Percentiles rank a stretch among this genome's conserved stretches.
Conservation (phyloP, 2,888 invertebrate species). For the Nephrotoma guestfalica region DNA sequence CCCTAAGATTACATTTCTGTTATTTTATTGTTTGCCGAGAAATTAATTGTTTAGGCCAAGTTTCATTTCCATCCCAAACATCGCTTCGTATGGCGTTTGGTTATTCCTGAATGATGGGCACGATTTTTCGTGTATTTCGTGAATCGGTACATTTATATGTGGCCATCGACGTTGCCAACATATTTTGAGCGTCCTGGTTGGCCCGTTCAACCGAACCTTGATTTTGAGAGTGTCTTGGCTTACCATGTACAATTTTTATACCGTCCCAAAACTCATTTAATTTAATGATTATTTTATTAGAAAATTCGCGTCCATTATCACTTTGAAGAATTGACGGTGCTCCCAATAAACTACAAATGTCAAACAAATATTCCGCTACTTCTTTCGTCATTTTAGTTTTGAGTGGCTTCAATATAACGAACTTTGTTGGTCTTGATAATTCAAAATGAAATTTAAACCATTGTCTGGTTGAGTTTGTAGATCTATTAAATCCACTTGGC, state of each 20-base stretch:
- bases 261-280: slow-evolving; percentile 17
- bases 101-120: slow-evolving; percentile 24
- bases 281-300: slow-evolving; percentile 11
- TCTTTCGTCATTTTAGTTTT: background rate
- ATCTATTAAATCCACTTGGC: too few species aligned
- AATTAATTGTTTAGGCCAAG: too few species aligned
- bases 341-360: slow-evolving; percentile 14
- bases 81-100: slow-evolving; percentile 22
- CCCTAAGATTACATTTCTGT: too few species aligned
- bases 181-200: slow-evolving; percentile 25
- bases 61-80: slow-evolving; percentile 20
- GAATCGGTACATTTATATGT: slow-evolving; percentile 17
- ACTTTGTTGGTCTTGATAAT: background rate
- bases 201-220: slow-evolving; percentile 24
- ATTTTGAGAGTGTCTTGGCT: slow-evolving; percentile 20
- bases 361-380: slow-evolving; percentile 6
- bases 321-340: slow-evolving; percentile 13
- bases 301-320: slow-evolving; percentile 15
- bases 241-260: slow-evolving; percentile 25
- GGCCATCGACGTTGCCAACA: slow-evolving; percentile 24
- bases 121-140: slow-evolving; percentile 29
- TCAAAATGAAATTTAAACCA: too few species aligned
- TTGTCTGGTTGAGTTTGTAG: too few species aligned
- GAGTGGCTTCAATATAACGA: background rate
- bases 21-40: too few species aligned